Evolutionary conservation across 2,797 vertebrate species (phyloP).

Genomic region (Synanceia verrucosa): DNA sequence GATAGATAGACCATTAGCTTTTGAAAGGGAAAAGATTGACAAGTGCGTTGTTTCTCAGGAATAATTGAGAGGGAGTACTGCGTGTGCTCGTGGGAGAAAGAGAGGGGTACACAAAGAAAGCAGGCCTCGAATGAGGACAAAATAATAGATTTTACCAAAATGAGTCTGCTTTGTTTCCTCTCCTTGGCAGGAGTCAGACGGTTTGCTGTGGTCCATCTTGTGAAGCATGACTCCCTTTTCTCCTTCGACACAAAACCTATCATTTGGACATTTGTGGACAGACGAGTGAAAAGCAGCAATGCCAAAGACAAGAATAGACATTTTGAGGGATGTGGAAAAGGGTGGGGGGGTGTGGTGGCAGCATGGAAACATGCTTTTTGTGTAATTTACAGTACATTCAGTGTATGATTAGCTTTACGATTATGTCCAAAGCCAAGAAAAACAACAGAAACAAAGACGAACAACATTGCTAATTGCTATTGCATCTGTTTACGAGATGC

Average conservation of each 20-base stretch:
- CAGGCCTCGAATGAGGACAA: constrained; percentile 51
- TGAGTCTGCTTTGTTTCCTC: constrained; percentile 61
- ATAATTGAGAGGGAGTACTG: constrained; percentile 65
- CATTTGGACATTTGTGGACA: constrained; percentile 74
- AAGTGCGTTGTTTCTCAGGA: constrained; percentile 62
- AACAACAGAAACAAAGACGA: neutral
- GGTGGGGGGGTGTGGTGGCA: constrained; percentile 41
- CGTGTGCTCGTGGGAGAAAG: constrained; percentile 44
- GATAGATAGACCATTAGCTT: constrained; percentile 75
- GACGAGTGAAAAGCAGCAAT: constrained; percentile 57
- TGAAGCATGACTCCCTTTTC: constrained; percentile 63
- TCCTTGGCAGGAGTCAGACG: constrained; percentile 64
- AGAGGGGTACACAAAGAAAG: constrained; percentile 64
- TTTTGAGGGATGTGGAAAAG: constrained; percentile 55
- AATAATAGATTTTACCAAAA: constrained; percentile 65
- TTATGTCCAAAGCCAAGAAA: constrained; percentile 5
- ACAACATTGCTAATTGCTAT: neutral
- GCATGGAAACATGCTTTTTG: constrained; percentile 35
- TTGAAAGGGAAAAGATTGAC: constrained; percentile 77
- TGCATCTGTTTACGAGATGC: neutral
- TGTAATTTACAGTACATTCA: neutral
- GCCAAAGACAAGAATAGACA: constrained; percentile 70
- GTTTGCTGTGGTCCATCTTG: constrained; percentile 63
- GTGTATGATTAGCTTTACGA: constrained; percentile 10
- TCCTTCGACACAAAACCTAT: constrained; percentile 69